Evolutionary conservation across 2,888 invertebrate genomes (phyloP).

Genomic region (Hydropsyche betteni): DNA sequence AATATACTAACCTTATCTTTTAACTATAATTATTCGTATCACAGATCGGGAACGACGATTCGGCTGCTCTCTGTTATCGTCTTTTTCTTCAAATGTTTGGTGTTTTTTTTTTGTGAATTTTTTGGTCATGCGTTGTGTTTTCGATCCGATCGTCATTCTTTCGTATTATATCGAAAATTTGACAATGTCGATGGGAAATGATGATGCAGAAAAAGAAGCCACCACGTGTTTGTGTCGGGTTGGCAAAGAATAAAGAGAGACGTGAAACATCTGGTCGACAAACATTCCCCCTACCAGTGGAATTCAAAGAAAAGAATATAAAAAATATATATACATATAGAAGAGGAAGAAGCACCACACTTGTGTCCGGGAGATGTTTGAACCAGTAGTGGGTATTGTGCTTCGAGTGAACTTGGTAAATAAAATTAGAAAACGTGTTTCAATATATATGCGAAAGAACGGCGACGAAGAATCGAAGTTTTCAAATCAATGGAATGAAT

Average conservation of each 20-base stretch:
- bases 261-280: constrained; percentile 29
- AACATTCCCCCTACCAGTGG: constrained; percentile 16
- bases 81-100: background rate
- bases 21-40: constrained; percentile 4
- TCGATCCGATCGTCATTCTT: too few species aligned
- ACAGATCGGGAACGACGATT: constrained; percentile 14
- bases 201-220: constrained; percentile 17
- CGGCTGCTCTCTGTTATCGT: background rate
- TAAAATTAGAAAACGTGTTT: too few species aligned
- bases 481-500: too few species aligned
- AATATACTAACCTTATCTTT: constrained; percentile 17
- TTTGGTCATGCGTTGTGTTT: too few species aligned
- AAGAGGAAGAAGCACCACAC: background rate
- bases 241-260: constrained; percentile 29
- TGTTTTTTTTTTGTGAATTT: too few species aligned
- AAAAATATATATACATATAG: constrained; percentile 5
- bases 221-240: constrained; percentile 18
- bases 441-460: too few species aligned
- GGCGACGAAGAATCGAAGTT: too few species aligned
- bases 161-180: too few species aligned
- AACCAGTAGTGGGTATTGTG: too few species aligned
- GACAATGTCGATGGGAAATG: background rate
- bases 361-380: too few species aligned
- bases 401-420: too few species aligned
- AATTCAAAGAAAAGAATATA: constrained; percentile 24